Base-by-base conservation (phyloP, 2,888 invertebrate species). In the Spodoptera picta region DNA sequence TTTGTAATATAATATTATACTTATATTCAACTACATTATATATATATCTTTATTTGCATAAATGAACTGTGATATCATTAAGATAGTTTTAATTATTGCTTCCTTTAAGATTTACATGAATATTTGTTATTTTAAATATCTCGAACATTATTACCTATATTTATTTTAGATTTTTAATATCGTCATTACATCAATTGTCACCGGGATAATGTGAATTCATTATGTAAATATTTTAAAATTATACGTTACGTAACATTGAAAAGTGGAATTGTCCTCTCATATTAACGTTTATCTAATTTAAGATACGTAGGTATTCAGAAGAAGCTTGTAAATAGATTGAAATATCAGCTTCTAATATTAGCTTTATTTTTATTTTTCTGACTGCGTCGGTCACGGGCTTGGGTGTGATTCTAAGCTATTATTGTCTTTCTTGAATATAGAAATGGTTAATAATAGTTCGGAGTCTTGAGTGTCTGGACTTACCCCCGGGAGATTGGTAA, bases 51-150 rank as follows among this genome's bases (percentile, higher is more conserved):
- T 92, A 89, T 93, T 94, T 94, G 93, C 94, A 93, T 94, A 94
- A 94, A 94, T 92, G 92, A 94, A 91, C 94, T 94, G 94, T 94
- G 94, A 94, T 94, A 94, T 93, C 90, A 87, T 79, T 92, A 91
- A 88, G 87, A 88, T 93, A 93, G 91, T 92, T 92, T 92, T 90
- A 89, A 90, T 90, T 90, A 89, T 85, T 87, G 89, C 90, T 91
- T 88, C 84, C 87, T 89, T 70, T 75, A 80, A 77, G 80, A 54
- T 79, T 78, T 69, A 74, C 74, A 62, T 80, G 81, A 77, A 47
- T 71, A 69, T 75, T 68, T 78, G 62, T 73, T 73, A 76, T 76
- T 76, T 65, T 23, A 62, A 67, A 36, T 70, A 59, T 65, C 62
- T 71, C 51, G 31, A 65, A 63, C 60, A 60, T 61, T 65, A 65